Conservation (phyloP, 2,113 vertebrate genomes). For the Dromaius novaehollandiae region DNA sequence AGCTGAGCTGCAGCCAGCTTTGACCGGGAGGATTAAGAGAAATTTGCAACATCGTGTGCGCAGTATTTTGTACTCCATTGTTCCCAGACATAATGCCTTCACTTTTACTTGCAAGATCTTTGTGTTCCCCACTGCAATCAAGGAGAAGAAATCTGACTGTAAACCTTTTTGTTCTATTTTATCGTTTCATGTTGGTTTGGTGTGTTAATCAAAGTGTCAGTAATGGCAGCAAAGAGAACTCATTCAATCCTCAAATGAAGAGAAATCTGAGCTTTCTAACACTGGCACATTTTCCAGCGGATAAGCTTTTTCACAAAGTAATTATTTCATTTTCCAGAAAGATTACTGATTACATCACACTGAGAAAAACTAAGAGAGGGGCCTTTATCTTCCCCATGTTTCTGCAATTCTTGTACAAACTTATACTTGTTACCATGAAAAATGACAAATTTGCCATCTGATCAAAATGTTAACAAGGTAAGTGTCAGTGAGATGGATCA, state of each 20-base stretch:
- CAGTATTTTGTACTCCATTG: neutral
- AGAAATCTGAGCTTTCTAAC: conserved; percentile 74
- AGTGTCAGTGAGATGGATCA: conserved; percentile 92
- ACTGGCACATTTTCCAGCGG: conserved; percentile 62
- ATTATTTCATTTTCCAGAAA: conserved; percentile 78
- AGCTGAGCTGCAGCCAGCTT: neutral
- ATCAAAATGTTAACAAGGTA: conserved; percentile 96
- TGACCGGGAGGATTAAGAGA: neutral
- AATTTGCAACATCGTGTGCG: neutral
- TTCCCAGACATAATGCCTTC: neutral
- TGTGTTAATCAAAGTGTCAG: conserved; percentile 75
- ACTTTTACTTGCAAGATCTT: neutral
- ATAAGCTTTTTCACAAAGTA: conserved; percentile 71
- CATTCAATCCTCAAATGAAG: conserved; percentile 72
- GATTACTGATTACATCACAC: conserved; percentile 78
- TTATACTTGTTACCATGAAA: conserved; percentile 84
- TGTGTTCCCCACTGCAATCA: conserved; percentile 9
- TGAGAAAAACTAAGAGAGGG: conserved; percentile 66
- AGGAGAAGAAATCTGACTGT: conserved; percentile 7
- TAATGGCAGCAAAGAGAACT: conserved; percentile 44
- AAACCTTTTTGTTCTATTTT: conserved; percentile 48
- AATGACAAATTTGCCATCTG: conserved; percentile 90
- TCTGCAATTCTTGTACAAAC: conserved; percentile 82
- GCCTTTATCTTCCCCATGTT: conserved; percentile 77
- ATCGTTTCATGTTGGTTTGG: conserved; percentile 36